Evolutionary conservation across 2,113 vertebrate genomes (phyloP).

Genomic region (Riparia riparia): DNA sequence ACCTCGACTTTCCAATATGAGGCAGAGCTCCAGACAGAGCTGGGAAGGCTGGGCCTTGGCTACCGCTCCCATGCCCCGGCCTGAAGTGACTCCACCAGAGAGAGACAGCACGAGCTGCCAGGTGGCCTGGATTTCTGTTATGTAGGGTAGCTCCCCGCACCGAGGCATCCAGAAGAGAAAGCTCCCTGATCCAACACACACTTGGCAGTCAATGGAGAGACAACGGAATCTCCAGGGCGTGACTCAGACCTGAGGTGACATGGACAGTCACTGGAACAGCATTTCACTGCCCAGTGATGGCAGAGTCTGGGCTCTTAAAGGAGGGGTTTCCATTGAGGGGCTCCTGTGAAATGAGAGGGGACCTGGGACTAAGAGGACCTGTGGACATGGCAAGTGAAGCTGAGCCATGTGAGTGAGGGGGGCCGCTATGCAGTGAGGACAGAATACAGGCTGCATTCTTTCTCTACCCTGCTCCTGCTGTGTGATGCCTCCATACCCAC

Average conservation of each 20-base stretch:
- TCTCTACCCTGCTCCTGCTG: fast-evolving
- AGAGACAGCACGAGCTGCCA: neutral
- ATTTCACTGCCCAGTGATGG: neutral
- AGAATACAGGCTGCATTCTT: neutral
- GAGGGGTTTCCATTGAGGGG: neutral
- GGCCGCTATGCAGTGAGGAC: neutral
- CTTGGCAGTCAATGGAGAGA: neutral
- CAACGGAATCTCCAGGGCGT: neutral
- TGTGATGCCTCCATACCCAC: neutral
- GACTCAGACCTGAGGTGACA: neutral
- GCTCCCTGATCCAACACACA: neutral
- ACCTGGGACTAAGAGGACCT: neutral
- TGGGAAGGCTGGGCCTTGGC: neutral
- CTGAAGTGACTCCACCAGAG: neutral
- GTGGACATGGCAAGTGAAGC: neutral
- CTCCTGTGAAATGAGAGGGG: neutral
- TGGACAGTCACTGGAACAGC: neutral
- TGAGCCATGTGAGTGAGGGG: neutral
- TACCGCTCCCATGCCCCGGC: neutral
- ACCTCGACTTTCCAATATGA: conserved; percentile 18
- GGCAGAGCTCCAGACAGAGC: neutral
- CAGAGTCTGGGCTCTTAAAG: neutral
- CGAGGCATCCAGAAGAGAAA: neutral
- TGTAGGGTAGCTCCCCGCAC: neutral
- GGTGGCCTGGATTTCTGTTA: neutral